phyloP scores from a whole-genome alignment of 2,113 vertebrate species.

The Syrmaticus mikado region DNA sequence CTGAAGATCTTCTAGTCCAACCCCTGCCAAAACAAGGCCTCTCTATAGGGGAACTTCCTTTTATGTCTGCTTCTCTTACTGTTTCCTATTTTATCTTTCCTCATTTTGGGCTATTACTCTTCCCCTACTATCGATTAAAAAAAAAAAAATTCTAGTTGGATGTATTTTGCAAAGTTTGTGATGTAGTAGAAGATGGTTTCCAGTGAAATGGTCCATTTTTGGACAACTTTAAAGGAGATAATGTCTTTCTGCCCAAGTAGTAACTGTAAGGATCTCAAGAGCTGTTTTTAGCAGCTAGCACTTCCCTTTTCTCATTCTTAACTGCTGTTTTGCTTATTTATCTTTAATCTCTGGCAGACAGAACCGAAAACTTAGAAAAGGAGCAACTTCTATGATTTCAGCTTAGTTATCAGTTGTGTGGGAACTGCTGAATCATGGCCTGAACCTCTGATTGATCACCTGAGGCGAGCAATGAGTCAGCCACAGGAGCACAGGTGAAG shows the following conservation, averaged over 20 bases:
- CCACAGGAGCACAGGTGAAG: too few relatives aligned
- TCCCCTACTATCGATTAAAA: background rate
- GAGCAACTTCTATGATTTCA: background rate
- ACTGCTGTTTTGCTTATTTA: background rate
- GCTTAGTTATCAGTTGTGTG: background rate
- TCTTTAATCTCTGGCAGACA: background rate
- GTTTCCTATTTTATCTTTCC: background rate
- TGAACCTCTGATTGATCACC: too few relatives aligned
- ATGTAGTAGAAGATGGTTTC: background rate
- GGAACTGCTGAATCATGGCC: too few relatives aligned
- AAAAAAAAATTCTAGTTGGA: background rate
- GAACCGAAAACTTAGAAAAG: background rate
- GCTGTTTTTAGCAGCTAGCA: background rate
- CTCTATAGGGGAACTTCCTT: background rate
- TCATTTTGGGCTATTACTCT: background rate
- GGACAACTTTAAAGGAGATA: background rate
- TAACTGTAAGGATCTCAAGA: background rate
- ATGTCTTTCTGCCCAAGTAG: background rate
- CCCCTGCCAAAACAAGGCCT: background rate
- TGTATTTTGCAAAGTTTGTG: background rate
- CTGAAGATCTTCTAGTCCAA: background rate
- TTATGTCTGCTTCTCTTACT: accelerated
- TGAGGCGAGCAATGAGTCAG: too few relatives aligned
- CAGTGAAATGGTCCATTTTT: background rate
- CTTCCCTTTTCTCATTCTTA: background rate